These are phyloP conservation scores for Mya arenaria DNA, from an alignment of 1,140 invertebrate species.

Conservation along the genomic window DNA sequence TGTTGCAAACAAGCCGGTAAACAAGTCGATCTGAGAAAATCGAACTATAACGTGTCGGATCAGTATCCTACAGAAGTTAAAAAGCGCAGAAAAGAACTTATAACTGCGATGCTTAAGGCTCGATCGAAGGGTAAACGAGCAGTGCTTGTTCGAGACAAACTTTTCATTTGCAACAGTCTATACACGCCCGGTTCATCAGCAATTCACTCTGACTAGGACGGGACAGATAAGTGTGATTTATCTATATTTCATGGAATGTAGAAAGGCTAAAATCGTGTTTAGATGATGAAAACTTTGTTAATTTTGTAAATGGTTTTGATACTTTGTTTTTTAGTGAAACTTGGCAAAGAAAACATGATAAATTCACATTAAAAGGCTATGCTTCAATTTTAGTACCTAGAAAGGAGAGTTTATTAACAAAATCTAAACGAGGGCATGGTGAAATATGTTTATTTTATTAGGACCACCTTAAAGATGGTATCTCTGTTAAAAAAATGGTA, in stretches of 20 bases:
- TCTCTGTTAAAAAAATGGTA: no score
- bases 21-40: neutral
- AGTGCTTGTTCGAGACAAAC: conserved; percentile 11
- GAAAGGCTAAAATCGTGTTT: neutral
- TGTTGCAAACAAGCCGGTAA: neutral
- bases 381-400: no score
- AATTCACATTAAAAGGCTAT: neutral
- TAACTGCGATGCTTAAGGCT: neutral
- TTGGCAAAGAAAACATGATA: neutral
- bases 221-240: neutral
- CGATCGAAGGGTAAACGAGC: neutral
- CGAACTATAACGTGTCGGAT: conserved; percentile 8
- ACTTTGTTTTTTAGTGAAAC: conserved; percentile 9
- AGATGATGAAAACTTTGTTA: neutral
- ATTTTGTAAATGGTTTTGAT: conserved; percentile 4
- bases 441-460: conserved; percentile 13
- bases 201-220: neutral
- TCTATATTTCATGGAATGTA: conserved; percentile 18
- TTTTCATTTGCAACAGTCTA: neutral
- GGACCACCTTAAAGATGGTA: no score
- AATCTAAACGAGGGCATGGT: neutral
- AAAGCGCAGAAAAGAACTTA: conserved; percentile 3
- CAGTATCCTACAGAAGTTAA: conserved; percentile 30
- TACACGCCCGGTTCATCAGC: no score
- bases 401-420: no score